Base-by-base conservation (phyloP, 2,888 invertebrate genomes). In the Sturmia bella region DNA sequence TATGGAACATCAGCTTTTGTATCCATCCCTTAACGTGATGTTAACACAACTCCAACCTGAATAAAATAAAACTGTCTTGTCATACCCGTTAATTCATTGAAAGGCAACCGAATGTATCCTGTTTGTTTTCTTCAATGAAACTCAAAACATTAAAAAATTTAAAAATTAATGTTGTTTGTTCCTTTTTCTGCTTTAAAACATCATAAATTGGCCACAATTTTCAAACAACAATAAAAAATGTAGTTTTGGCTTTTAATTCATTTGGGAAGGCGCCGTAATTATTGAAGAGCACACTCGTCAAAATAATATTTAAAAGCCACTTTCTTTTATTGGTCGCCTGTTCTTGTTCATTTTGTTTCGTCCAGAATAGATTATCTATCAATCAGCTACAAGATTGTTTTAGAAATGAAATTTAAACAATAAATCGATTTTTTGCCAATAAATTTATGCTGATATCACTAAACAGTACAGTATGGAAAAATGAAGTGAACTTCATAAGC, bases 181-280 rank as follows among this genome's bases (percentile, higher is more conserved):
- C 70, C 37, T 56, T 64, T 52, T 9, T 3, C 32, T 39, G n/a
- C 56, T 56, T 68, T 52, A 68, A 73, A 69, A 69, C 78, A 77
- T 68, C 72, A 64, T 74, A 78, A 82, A 82, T 82, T 82, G 81
- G 57, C 81, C 69, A 69, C 78, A 82, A 74, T 82, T 82, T 80
- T 57, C 48, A 64, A 64, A 70, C 50, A 73, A 77, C 81, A 73
- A 76, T 70, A 73, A 68, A 73, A 73, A 52, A 13, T 69, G 45
- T 57, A 19, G 45, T 41, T 76, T 59, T 50, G 13, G 37, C 27
- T 57, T 48, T 50, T 50, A 41, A 66, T 72, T 66, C 64, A 59
- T 78, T 50, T 43, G 50, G 12, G 6, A 69, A 73, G 81, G 81
- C 81, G 81, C 81, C 81, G 70, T 57, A 77, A 70, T 78, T 64